These are phyloP conservation scores for Poeciliopsis turrubarensis DNA, from an alignment of 2,113 vertebrate species.

Conservation along the genomic window DNA sequence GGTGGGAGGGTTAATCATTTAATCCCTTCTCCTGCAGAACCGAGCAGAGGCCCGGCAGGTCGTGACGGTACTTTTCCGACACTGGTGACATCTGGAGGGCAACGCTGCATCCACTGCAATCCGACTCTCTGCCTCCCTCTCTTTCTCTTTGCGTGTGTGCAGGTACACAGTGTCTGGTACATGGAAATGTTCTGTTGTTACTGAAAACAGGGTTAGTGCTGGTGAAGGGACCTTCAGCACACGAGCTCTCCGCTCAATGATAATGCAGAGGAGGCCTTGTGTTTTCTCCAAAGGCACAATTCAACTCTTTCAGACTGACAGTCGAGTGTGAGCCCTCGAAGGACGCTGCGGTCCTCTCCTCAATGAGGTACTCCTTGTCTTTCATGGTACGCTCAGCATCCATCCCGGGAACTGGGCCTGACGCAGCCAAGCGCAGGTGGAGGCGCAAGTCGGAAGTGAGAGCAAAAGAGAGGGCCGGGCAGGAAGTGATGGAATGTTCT, in stretches of 20 bases:
- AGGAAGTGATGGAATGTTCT: constrained; percentile 38
- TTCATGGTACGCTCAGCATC: too few relatives aligned
- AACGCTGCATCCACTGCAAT: constrained; percentile 24
- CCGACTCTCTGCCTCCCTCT: neutral
- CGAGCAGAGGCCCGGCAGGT: constrained; percentile 4
- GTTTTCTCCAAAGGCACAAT: too few relatives aligned
- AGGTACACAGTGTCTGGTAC: constrained; percentile 6
- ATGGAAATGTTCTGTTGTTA: constrained; percentile 54
- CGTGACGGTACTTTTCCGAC: constrained; percentile 59
- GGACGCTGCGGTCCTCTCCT: constrained; percentile 64
- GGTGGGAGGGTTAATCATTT: constrained; percentile 24
- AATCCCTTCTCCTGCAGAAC: constrained; percentile 33
- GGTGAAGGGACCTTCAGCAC: constrained; percentile 7
- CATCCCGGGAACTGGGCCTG: too few relatives aligned
- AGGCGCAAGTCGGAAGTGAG: constrained; percentile 28
- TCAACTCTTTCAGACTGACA: too few relatives aligned
- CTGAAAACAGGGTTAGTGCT: constrained; percentile 53
- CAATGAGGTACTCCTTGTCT: too few relatives aligned
- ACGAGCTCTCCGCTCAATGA: neutral
- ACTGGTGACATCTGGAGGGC: constrained; percentile 58
- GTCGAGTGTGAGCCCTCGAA: constrained; percentile 60
- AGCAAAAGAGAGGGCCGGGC: neutral
- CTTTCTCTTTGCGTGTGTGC: neutral
- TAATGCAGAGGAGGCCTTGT: too few relatives aligned
- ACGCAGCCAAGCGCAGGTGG: too few relatives aligned